Evolutionary conservation across 2,113 vertebrate species (phyloP), one percentile per base, ranked within the genome.

Genomic region (Etia nguti): DNA sequence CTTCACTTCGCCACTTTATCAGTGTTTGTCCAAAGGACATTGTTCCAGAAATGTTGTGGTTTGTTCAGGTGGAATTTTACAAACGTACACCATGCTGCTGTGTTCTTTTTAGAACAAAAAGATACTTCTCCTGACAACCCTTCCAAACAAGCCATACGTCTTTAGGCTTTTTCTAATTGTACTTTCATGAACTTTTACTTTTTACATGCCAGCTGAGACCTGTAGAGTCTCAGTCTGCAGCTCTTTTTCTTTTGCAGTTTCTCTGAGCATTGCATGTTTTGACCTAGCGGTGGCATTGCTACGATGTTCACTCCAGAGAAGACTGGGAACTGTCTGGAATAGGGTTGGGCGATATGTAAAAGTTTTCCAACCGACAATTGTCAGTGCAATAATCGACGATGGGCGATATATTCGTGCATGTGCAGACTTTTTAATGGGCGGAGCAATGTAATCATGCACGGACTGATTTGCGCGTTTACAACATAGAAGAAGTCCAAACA

Each of bases 71-170:
- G 60, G 18, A 65, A n/a, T 36, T 65, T 65, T 12, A 31, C 60
- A 65, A 38, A 20, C 10, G 2, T 65, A 36, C 31, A 0, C 60
- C 31, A n/a, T 1, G 34, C 60, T n/a, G 60, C 31, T 18, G 12
- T 2, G 2, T 65, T 65, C 34, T 0, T 38, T n/a, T 0, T 65
- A n/a, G 34, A 65, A 36, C 31, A 0, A 62, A 65, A n/a, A 11
- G 29, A 62, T 5, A 62, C 16, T 36, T 3, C 31, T 62, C 31
- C 59, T 62, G 59, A 62, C 10, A n/a, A 4, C 6, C 31, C 0
- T 36, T 36, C 31, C 59, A 36, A 31, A 62, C 31, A 20, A 62
- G 31, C 31, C 59, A 11, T 36, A 18, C 31, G 11, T 5, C 11
- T 62, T 36, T 34, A 36, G 59, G 1, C 29, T 7, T 62, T 62